phyloP scores from a whole-genome alignment of 2,888 invertebrate species.

The Proisotoma minuta region DNA sequence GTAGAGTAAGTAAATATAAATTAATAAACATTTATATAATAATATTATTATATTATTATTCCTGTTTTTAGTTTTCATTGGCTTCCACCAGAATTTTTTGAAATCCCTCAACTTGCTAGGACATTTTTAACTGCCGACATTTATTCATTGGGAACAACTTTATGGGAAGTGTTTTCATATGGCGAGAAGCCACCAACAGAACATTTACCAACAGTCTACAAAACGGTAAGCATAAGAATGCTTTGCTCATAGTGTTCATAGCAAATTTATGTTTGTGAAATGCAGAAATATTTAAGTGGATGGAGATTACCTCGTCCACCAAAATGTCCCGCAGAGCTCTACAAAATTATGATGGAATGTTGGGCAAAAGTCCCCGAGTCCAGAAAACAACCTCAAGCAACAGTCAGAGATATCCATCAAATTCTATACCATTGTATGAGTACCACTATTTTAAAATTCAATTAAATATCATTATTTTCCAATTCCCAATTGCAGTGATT shows the following conservation, averaged over 20 bases:
- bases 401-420: slow-evolving; percentile 79
- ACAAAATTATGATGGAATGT: slow-evolving; percentile 70
- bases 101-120: slow-evolving; percentile 64
- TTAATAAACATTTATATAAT: slow-evolving; percentile 3
- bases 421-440: slow-evolving; percentile 64
- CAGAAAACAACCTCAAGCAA: slow-evolving; percentile 73
- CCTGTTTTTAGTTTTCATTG: slow-evolving; percentile 68
- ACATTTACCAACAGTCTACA: slow-evolving; percentile 50
- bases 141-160: slow-evolving; percentile 86
- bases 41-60: not conserved
- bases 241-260: not conserved
- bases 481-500: slow-evolving; percentile 53
- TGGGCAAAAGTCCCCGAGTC: slow-evolving; percentile 70
- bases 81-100: slow-evolving; percentile 79
- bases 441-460: not conserved
- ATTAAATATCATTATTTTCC: not conserved
- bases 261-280: too few relatives aligned
- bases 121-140: slow-evolving; percentile 71
- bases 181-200: slow-evolving; percentile 57
- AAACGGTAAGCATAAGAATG: slow-evolving; percentile 49
- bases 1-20: slow-evolving; percentile 63
- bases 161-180: slow-evolving; percentile 86
- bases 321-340: slow-evolving; percentile 70
- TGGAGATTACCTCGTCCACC: slow-evolving; percentile 63
- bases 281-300: slow-evolving; percentile 64